Percentiles rank a stretch among this genome's conserved stretches.
These are phyloP conservation scores for Platysteira castanea DNA, from an alignment of 2,113 vertebrate genomes.

Conservation along the genomic window DNA sequence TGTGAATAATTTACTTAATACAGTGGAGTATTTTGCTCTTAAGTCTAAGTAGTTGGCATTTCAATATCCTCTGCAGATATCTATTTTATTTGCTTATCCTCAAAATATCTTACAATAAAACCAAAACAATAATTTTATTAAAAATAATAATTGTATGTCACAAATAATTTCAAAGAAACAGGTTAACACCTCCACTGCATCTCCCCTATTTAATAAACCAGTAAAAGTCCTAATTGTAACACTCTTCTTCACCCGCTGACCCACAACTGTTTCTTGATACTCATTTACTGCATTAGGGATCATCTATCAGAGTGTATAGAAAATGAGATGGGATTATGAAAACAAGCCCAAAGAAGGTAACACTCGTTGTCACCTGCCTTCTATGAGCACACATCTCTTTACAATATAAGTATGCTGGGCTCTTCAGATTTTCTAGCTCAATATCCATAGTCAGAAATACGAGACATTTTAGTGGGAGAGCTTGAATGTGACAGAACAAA, in stretches of 20 bases:
- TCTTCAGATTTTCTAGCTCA: constrained; percentile 49
- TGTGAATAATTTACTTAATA: neutral
- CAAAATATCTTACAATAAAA: neutral
- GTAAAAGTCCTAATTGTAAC: constrained; percentile 71
- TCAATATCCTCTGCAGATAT: neutral
- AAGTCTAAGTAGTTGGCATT: neutral
- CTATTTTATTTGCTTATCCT: neutral
- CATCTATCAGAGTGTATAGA: neutral
- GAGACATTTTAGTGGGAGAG: neutral
- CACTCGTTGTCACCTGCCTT: neutral
- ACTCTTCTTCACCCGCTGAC: constrained; percentile 19
- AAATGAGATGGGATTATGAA: neutral
- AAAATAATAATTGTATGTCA: neutral
- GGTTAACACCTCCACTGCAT: neutral
- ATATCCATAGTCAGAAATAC: neutral
- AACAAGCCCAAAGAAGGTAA: neutral
- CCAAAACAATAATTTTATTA: neutral
- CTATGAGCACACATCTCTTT: neutral
- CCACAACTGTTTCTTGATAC: neutral
- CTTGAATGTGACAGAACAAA: neutral
- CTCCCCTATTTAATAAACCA: constrained; percentile 66
- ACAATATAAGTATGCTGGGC: neutral
- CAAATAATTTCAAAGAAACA: neutral
- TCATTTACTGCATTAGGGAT: neutral
- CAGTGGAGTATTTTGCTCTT: neutral